Conservation (phyloP, 2,797 vertebrate genomes). For the Cuculus canorus region DNA sequence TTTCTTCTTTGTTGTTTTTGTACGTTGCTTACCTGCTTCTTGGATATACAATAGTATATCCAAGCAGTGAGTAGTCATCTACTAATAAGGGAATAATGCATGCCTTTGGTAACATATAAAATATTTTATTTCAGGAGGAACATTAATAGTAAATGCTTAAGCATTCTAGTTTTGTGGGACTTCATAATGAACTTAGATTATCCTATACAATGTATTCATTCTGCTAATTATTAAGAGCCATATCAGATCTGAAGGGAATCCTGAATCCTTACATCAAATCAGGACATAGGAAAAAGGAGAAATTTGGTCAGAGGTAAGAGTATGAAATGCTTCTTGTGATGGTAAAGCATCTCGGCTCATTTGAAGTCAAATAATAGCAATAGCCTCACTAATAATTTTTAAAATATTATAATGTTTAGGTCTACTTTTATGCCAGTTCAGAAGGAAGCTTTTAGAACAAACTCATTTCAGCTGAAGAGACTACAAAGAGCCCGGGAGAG, state of each 20-base stretch:
- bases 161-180: not conserved
- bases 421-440: not conserved
- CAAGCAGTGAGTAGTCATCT: not conserved
- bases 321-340: not conserved
- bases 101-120: not conserved
- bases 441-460: not conserved
- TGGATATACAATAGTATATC: not conserved
- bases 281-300: not conserved
- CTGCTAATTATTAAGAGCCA: not conserved
- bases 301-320: not conserved
- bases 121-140: not conserved
- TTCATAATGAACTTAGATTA: not conserved
- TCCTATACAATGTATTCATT: not conserved
- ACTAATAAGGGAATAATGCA: not conserved
- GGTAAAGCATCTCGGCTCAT: not conserved
- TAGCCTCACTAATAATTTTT: not conserved
- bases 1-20: not conserved
- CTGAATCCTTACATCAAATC: not conserved
- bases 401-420: not conserved
- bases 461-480: not conserved
- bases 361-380: not conserved
- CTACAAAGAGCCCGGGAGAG: not conserved
- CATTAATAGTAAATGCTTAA: not conserved
- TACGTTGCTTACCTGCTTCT: not conserved
- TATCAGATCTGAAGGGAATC: not conserved